A percentile compares a stretch with the other conserved stretches of the same genome.
Evolutionary conservation across 1,140 invertebrate genomes (phyloP).

Genomic region (Theocolax elegans): DNA sequence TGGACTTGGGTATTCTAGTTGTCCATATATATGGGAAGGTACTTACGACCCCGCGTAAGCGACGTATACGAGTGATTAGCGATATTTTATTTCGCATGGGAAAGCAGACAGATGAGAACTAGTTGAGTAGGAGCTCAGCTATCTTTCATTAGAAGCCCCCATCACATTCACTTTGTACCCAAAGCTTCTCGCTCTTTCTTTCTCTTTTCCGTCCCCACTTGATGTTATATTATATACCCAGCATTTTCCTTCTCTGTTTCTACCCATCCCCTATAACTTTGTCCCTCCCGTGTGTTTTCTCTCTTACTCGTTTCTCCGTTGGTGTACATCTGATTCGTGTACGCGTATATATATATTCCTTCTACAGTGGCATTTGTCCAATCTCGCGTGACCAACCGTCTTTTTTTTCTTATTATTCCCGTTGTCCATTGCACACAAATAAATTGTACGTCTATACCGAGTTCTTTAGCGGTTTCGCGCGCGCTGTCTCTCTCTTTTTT

Average conservation of each 20-base stretch:
- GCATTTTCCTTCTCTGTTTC: slow-evolving; percentile 27
- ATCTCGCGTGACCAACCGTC: slow-evolving; percentile 28
- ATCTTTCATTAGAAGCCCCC: slow-evolving; percentile 63
- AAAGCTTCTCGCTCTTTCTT: slow-evolving; percentile 38
- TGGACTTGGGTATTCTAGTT: too few species aligned
- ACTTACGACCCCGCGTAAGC: slow-evolving; percentile 58
- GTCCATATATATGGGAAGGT: slow-evolving; percentile 50
- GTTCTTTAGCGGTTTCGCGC: too few species aligned
- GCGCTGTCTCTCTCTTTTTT: too few species aligned
- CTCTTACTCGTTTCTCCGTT: too few species aligned
- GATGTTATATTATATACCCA: slow-evolving; percentile 27
- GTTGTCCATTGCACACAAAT: neutral
- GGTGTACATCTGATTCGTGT: slow-evolving; percentile 1
- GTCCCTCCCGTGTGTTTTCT: neutral
- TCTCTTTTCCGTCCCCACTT: slow-evolving; percentile 36
- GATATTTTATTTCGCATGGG: slow-evolving; percentile 70
- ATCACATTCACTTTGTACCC: too few species aligned
- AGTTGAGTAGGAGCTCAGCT: slow-evolving; percentile 67
- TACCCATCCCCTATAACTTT: too few species aligned
- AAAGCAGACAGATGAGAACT: slow-evolving; percentile 68
- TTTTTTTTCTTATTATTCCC: neutral
- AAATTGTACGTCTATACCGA: neutral
- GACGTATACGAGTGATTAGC: slow-evolving; percentile 63
- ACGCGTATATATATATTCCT: too few species aligned
- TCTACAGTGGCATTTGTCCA: slow-evolving; percentile 13